A percentile compares a stretch with the other conserved stretches of the same genome.
Conservation (phyloP, 2,888 invertebrate genomes). For the Andrena flavipes region DNA sequence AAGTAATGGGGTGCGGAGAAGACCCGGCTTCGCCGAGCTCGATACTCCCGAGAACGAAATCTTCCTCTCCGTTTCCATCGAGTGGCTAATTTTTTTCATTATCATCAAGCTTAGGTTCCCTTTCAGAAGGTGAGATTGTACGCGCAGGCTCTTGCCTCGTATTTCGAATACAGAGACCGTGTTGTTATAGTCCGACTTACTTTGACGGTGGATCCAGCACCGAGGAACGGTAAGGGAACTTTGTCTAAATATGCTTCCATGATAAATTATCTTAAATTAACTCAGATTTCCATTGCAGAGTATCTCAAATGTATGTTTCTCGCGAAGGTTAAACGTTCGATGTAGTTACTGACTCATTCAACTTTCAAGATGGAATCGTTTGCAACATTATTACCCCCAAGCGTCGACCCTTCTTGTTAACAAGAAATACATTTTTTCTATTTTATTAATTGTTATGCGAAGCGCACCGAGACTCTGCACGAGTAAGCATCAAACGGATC, state of each 20-base stretch:
- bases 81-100: slow-evolving; percentile 2
- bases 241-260: too few relatives aligned
- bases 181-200: too few relatives aligned
- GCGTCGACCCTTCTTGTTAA: too few relatives aligned
- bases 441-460: not conserved
- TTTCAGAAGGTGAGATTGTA: not conserved
- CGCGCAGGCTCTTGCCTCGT: not conserved
- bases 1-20: slow-evolving; percentile 36
- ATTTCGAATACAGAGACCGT: too few relatives aligned
- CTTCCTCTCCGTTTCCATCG: slow-evolving; percentile 1
- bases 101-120: not conserved
- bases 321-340: too few relatives aligned
- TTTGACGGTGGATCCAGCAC: too few relatives aligned
- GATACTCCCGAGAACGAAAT: slow-evolving; percentile 39
- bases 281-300: too few relatives aligned
- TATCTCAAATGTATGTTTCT: too few relatives aligned
- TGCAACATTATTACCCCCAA: not conserved
- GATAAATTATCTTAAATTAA: too few relatives aligned
- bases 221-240: too few relatives aligned
- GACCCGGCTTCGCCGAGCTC: slow-evolving; percentile 32
- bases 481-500: slow-evolving; percentile 19
- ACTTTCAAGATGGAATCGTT: not conserved
- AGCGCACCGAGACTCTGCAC: not conserved
- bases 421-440: not conserved
- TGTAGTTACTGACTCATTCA: too few relatives aligned